Evolutionary conservation across 2,113 vertebrate species (phyloP).

Genomic region (Heteronetta atricapilla): DNA sequence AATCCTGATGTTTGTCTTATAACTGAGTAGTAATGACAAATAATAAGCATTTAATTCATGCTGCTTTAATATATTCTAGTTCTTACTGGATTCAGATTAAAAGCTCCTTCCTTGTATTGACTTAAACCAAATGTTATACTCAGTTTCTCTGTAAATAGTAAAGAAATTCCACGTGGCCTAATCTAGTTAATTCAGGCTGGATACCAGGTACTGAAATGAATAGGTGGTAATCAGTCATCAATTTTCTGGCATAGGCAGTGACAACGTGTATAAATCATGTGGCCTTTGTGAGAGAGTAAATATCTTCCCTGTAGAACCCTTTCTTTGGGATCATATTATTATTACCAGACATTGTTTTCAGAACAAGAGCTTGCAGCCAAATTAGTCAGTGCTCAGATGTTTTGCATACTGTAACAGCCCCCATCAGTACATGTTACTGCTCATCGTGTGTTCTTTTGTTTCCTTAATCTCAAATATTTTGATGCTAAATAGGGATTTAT

Average conservation of each 20-base stretch:
- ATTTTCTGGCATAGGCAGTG: slow-evolving; percentile 1
- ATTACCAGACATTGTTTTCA: slow-evolving; percentile 20
- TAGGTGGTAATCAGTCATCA: slow-evolving; percentile 14
- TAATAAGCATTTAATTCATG: neutral
- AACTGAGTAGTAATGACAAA: neutral
- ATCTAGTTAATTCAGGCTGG: neutral
- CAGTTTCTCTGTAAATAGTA: neutral
- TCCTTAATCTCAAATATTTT: neutral
- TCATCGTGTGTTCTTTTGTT: neutral
- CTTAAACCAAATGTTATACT: neutral
- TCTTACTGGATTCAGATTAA: neutral
- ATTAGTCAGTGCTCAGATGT: neutral
- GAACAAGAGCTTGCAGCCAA: slow-evolving; percentile 16
- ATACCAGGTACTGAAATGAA: slow-evolving; percentile 12
- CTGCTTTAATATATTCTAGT: neutral
- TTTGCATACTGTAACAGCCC: neutral
- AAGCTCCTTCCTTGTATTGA: neutral
- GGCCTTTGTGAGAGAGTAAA: neutral
- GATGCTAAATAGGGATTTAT: neutral
- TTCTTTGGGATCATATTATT: neutral
- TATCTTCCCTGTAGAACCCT: neutral
- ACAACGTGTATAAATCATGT: slow-evolving; percentile 10
- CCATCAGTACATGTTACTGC: neutral
- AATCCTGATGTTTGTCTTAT: slow-evolving; percentile 40
- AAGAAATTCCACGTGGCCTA: slow-evolving; percentile 6